Base-by-base conservation (phyloP, 2,113 vertebrate species). In the Synodontis membranacea region DNA sequence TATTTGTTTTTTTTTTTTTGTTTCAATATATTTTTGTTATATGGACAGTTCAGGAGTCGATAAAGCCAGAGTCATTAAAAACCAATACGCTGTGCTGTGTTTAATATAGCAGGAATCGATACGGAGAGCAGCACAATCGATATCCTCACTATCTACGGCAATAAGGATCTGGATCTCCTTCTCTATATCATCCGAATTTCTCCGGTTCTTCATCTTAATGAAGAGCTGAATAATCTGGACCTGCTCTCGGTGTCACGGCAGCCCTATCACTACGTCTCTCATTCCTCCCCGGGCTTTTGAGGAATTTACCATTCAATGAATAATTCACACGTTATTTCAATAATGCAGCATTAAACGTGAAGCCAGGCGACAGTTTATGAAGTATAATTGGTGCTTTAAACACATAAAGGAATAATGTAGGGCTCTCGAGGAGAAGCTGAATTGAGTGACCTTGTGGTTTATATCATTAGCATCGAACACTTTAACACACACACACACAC, bases 401-500 rank as follows among this genome's bases (percentile, higher is more conserved):
- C 89, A 86, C 87, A 92, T 87, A 87, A 92, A 91, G 92, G 72
- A 90, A 90, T 92, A 93, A 94, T 91, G 91, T 92, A 92, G 91
- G 88, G 86, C 80, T 80, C 85, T 85, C 17, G 64, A 75, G 56
- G 48, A 88, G 86, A 88, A 44, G 75, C 54, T 31, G 58, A 91
- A 92, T 89, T 85, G 88, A 93, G 88, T 93, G 93, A 94, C 93
- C 92, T 93, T 91, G 64, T 78, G 88, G 89, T 85, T 94, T 92
- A 95, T 86, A 88, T 89, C 87, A 91, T 95, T 94, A 94, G 91
- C 89, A 94, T 93, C 86, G 93, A 94, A 91, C 88, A 87, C 84
- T 85, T 85, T 83, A 46, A 87, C 60, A 64, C 46, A 66, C 80
- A 88, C 60, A 85, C 82, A 74, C 83, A 85, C 87, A 34, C 23